Evolutionary conservation across 2,888 invertebrate genomes (phyloP).

Genomic region (Lepetodrilus schrolli): DNA sequence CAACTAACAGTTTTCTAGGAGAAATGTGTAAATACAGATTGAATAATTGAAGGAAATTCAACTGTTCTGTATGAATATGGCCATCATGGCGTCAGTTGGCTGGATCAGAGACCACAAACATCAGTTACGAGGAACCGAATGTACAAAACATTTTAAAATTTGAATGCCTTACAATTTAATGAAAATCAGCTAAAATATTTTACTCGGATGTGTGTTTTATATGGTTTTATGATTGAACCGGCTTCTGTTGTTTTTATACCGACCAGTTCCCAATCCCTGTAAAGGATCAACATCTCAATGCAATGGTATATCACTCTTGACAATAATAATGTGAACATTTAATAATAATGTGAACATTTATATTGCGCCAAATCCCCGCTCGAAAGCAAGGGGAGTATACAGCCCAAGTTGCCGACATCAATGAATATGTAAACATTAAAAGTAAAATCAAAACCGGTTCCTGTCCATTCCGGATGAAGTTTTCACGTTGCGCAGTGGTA

Average conservation of each 20-base stretch:
- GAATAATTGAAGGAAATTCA: constrained; percentile 7
- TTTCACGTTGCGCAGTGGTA: no score
- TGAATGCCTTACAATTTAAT: not conserved
- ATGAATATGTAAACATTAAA: not conserved
- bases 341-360: not conserved
- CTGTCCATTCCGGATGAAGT: not conserved
- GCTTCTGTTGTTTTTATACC: not conserved
- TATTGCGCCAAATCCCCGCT: not conserved
- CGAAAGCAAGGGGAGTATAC: not conserved
- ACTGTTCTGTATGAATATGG: not conserved
- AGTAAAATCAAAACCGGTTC: not conserved
- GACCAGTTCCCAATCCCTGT: no score
- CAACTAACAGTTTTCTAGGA: not conserved
- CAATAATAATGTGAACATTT: not conserved
- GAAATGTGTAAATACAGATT: constrained; percentile 14
- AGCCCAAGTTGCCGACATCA: not conserved
- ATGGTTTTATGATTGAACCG: no score
- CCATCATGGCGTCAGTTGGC: not conserved
- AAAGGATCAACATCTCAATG: no score
- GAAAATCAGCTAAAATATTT: not conserved
- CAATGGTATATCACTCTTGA: not conserved
- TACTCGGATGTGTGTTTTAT: no score
- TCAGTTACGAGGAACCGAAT: not conserved
- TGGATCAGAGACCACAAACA: not conserved
- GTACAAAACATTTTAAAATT: not conserved